Evolutionary conservation across 2,888 invertebrate species (phyloP), one percentile per base, ranked within the genome.

Genomic region (Magallana nippona): DNA sequence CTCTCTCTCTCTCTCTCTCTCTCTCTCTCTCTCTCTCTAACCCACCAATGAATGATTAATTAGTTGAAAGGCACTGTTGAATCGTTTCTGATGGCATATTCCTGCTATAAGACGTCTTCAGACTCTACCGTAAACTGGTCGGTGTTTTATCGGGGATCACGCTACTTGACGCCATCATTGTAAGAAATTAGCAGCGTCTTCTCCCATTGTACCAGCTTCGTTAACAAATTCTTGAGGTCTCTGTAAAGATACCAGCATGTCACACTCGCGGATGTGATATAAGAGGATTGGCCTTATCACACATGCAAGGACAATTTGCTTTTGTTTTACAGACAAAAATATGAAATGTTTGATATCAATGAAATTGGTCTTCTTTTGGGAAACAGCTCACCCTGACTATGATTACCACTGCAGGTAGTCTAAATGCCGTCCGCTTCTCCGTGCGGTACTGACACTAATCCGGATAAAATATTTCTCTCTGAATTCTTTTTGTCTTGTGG

Each of bases 1-100:
- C 63, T 71, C 63, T 71, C 63, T 63, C 63, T 71, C 63, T 71
- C 63, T 71, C 63, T 71, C 63, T 71, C 62, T 62, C 62, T 62
- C 62, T 58, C 58, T 58, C 58, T 58, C 58, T 58, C 58, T 58
- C 58, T 60, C 60, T 60, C 60, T 60, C 60, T 60, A 1, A 5
- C n/a, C 5, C 17, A 1, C n/a, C 60, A 60, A 17, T n/a, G n/a
- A 8, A n/a, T n/a, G 44, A 44, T 44, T 44, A 44, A 44, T 44
- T 5, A 44, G 44, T 8, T 44, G 44, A 44, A 44, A 15, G 71
- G 32, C 15, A 60, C 27, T 8, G 27, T 71, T 27, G 15, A 22
- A 63, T 10, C 63, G 22, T 22, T 22, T 63, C 27, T 63, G 71
- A 32, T 71, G 71, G 32, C 15, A 71, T 71, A 27, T 71, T 27